Conservation (phyloP, 2,797 vertebrate species). For the Scolopax bukidnonensis region DNA sequence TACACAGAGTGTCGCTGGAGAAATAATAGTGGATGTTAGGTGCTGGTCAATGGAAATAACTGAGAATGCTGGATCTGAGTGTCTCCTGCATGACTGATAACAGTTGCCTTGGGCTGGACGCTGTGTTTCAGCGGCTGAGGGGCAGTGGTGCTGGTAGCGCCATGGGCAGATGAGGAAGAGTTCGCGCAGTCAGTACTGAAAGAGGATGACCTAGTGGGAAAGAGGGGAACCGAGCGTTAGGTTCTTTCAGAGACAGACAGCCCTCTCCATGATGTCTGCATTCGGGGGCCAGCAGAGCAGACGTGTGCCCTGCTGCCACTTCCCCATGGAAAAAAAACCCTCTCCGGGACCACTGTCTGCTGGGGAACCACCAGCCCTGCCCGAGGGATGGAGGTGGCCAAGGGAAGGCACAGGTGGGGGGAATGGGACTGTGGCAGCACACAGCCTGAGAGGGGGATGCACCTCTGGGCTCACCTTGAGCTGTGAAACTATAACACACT, state of each 20-base stretch:
- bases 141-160: slow-evolving; percentile 86
- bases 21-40: slow-evolving; percentile 8
- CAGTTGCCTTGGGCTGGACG: slow-evolving; percentile 31
- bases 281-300: background rate
- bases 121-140: slow-evolving; percentile 82
- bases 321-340: fast-evolving
- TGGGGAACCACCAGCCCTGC: background rate
- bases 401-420: background rate
- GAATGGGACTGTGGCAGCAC: fast-evolving
- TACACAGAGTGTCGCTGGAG: slow-evolving; percentile 52
- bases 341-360: background rate
- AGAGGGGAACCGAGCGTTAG: background rate
- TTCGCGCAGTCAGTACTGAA: slow-evolving; percentile 88
- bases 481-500: fast-evolving
- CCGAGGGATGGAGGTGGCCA: fast-evolving
- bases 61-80: slow-evolving; percentile 21
- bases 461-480: fast-evolving
- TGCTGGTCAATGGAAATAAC: slow-evolving; percentile 34
- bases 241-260: background rate
- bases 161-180: slow-evolving; percentile 86
- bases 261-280: fast-evolving
- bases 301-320: fast-evolving
- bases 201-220: slow-evolving; percentile 90
- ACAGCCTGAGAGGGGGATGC: too few species aligned
- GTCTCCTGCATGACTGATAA: background rate